A percentile compares a stretch with the other conserved stretches of the same genome.
Conservation (phyloP, 2,888 invertebrate species). For the Spicauda simplicius region DNA sequence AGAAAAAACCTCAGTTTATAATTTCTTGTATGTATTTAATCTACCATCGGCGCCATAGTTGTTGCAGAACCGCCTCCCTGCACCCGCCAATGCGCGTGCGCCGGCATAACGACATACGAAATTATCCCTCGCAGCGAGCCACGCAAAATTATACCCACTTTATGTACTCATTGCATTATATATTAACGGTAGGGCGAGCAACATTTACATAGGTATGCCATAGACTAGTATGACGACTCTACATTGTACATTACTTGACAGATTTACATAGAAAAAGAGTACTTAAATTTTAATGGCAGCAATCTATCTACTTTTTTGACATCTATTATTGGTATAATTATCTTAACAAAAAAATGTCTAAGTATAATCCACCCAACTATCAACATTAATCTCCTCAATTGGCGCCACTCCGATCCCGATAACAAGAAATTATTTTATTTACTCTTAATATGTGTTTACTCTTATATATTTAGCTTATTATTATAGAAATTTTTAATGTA, state of each 20-base stretch:
- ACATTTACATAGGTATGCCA: background rate
- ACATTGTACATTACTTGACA: background rate
- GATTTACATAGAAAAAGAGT: no score
- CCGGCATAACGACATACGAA: conserved; percentile 49
- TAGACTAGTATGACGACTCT: background rate
- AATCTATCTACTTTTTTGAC: no score
- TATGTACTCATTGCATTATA: conserved; percentile 12
- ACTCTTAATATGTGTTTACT: no score
- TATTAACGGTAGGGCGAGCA: background rate
- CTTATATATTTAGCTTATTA: no score
- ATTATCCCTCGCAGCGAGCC: conserved; percentile 46
- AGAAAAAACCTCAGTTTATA: background rate
- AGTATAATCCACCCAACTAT: no score
- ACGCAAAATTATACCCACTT: conserved; percentile 45
- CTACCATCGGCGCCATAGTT: conserved; percentile 45
- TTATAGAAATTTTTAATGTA: no score
- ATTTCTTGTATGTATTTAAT: conserved; percentile 28
- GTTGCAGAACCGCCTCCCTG: conserved; percentile 44
- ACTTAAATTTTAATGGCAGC: no score
- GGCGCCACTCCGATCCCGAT: no score
- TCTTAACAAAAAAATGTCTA: no score
- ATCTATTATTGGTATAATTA: no score
- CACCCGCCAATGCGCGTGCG: conserved; percentile 51
- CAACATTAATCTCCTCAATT: no score
- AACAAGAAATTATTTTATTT: no score